Evolutionary conservation across 2,888 invertebrate species (phyloP).

Genomic region (Azorinus chamasolen): DNA sequence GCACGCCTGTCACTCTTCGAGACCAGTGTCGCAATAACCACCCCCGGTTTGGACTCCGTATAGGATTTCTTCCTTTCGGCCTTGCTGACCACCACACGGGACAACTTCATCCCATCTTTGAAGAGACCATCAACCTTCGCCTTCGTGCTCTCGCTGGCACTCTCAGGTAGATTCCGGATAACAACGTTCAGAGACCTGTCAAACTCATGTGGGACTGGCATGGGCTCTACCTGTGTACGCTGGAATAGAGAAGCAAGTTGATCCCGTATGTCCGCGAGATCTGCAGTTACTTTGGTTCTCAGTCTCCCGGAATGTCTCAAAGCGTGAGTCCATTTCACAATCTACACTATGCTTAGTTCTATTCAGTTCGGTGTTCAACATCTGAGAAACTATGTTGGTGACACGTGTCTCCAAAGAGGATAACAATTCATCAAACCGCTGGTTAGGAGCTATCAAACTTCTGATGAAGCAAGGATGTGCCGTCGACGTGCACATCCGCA

Average conservation of each 20-base stretch:
- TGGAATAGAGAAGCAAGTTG: neutral
- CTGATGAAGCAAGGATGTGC: neutral
- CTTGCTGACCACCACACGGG: neutral
- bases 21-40: constrained; percentile 3
- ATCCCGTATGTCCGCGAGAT: constrained; percentile 1
- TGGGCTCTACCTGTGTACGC: neutral
- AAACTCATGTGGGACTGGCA: neutral
- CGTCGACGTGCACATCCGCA: too few species aligned
- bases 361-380: neutral
- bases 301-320: neutral
- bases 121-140: constrained; percentile 5
- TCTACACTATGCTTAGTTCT: neutral
- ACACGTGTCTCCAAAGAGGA: neutral
- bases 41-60: constrained; percentile 6
- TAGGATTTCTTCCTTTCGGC: constrained; percentile 6
- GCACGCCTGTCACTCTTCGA: constrained; percentile 1
- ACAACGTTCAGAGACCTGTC: constrained; percentile 6
- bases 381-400: constrained; percentile 1
- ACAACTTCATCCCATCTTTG: constrained; percentile 10
- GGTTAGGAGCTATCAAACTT: neutral
- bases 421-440: constrained; percentile 3
- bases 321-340: neutral
- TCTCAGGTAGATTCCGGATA: constrained; percentile 12
- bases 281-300: neutral
- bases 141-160: constrained; percentile 4